A percentile compares a stretch with the other conserved stretches of the same genome.
Conservation (phyloP, 2,888 invertebrate genomes). For the Saturnia japonica region DNA sequence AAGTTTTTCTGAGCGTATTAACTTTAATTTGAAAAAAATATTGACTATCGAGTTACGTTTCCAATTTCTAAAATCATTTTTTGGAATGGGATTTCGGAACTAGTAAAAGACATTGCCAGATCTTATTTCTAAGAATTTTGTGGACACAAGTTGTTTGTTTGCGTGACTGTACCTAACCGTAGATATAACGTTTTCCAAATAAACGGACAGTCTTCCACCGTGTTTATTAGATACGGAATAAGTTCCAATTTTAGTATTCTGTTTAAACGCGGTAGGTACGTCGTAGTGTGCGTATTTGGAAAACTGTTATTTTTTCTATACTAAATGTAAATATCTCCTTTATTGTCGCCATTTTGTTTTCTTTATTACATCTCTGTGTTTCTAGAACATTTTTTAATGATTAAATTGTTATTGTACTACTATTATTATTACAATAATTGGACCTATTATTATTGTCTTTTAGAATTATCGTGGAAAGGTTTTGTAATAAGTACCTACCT, state of each 20-base stretch:
- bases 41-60: constrained; percentile 40
- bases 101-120: constrained; percentile 70
- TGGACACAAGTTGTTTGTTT: constrained; percentile 67
- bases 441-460: constrained; percentile 69
- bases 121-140: constrained; percentile 62
- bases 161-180: constrained; percentile 62
- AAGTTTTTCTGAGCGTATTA: constrained; percentile 13
- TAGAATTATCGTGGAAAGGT: constrained; percentile 71
- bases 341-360: constrained; percentile 73
- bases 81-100: constrained; percentile 35
- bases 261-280: constrained; percentile 9
- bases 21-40: constrained; percentile 32
- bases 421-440: constrained; percentile 71
- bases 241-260: constrained; percentile 21
- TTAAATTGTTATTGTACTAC: constrained; percentile 72
- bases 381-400: constrained; percentile 70
- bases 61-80: constrained; percentile 30
- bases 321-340: constrained; percentile 72
- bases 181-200: constrained; percentile 42
- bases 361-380: constrained; percentile 67
- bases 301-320: constrained; percentile 11
- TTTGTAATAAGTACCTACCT: constrained; percentile 43
- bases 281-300: constrained; percentile 13
- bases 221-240: constrained; percentile 24
- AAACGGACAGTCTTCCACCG: constrained; percentile 32